Evolutionary conservation across 30 jellyfish, hydroid and myxozoan genomes (phyloP).

Genomic region (Hydractinia symbiolongicarpus): DNA sequence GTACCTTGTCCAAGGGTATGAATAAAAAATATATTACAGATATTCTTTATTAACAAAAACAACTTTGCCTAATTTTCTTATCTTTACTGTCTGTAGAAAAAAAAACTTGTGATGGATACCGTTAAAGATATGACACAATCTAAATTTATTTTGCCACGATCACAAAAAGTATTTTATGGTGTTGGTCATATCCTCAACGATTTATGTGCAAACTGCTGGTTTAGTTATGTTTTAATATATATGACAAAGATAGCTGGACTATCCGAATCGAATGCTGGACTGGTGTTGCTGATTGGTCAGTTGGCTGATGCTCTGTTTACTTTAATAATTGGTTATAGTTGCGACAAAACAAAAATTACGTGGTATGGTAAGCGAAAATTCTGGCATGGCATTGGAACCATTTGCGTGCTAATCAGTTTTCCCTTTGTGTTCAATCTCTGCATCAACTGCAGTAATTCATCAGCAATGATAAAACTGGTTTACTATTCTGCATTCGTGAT

Average conservation of each 20-base stretch:
- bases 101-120: too few species aligned
- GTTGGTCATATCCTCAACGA: slow-evolving; percentile 92
- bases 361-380: slow-evolving; percentile 71
- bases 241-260: slow-evolving; percentile 85
- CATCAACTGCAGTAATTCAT: slow-evolving; percentile 42
- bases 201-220: slow-evolving; percentile 92
- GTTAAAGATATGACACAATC: too few species aligned
- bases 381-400: slow-evolving; percentile 82
- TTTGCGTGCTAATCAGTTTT: slow-evolving; percentile 69
- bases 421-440: slow-evolving; percentile 84
- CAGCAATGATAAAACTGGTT: slow-evolving; percentile 32
- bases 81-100: too few species aligned
- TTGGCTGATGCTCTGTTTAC: slow-evolving; percentile 89
- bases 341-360: slow-evolving; percentile 56
- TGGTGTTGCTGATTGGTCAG: slow-evolving; percentile 80
- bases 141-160: slow-evolving; percentile 17
- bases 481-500: slow-evolving; percentile 79
- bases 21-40: too few species aligned
- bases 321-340: slow-evolving; percentile 75
- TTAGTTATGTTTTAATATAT: slow-evolving; percentile 62
- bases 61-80: too few species aligned
- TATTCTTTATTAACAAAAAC: too few species aligned
- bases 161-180: slow-evolving; percentile 64
- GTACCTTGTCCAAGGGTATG: too few species aligned
- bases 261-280: slow-evolving; percentile 76